A percentile compares a stretch with the other conserved stretches of the same genome.
Evolutionary conservation across 2,113 vertebrate species (phyloP).

Genomic region (Vimba vimba): DNA sequence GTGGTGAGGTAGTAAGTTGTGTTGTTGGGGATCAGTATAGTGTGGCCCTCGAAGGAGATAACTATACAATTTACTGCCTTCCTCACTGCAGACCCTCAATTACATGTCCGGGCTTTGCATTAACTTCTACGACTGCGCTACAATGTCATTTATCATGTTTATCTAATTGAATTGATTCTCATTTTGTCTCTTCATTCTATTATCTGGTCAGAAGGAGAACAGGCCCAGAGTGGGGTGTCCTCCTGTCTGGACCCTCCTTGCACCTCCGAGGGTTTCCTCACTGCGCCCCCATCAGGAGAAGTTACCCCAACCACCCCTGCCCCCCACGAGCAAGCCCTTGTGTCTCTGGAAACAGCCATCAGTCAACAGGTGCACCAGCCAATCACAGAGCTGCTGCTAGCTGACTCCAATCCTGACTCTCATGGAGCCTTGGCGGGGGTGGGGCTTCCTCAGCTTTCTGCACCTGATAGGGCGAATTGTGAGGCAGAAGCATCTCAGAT

Average conservation of each 20-base stretch:
- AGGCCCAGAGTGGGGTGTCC: slow-evolving; percentile 71
- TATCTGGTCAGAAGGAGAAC: slow-evolving; percentile 75
- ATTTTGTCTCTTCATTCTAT: slow-evolving; percentile 25
- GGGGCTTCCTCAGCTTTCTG: slow-evolving; percentile 79
- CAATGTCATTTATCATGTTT: not conserved
- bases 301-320: slow-evolving; percentile 83
- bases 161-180: not conserved
- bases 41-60: slow-evolving; percentile 86
- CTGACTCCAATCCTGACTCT: slow-evolving; percentile 78
- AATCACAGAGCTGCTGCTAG: slow-evolving; percentile 77
- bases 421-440: slow-evolving; percentile 77
- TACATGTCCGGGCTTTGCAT: not conserved
- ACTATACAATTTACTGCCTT: slow-evolving; percentile 98
- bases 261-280: slow-evolving; percentile 85
- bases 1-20: slow-evolving; percentile 97
- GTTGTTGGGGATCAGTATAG: slow-evolving; percentile 89
- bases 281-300: slow-evolving; percentile 85
- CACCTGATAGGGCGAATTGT: slow-evolving; percentile 77
- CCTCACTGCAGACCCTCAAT: slow-evolving; percentile 68
- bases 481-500: slow-evolving; percentile 91
- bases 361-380: slow-evolving; percentile 83
- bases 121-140: not conserved
- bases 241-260: slow-evolving; percentile 79
- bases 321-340: slow-evolving; percentile 79
- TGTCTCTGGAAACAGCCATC: slow-evolving; percentile 84